Evolutionary conservation across 2,113 vertebrate species (phyloP).

Genomic region (Lepus timidus): DNA sequence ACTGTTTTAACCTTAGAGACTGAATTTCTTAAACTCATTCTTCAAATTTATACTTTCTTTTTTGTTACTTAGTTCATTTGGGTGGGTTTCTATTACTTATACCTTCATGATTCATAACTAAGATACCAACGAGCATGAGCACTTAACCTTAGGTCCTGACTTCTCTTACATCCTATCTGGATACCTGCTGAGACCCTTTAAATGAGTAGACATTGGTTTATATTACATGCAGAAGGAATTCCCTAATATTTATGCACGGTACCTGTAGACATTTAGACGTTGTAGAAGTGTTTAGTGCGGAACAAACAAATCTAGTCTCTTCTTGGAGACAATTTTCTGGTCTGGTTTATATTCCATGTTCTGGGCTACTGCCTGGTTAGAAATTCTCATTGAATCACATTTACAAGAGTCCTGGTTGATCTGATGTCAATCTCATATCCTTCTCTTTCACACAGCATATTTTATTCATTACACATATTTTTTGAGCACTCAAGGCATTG

Average conservation of each 20-base stretch:
- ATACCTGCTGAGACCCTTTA: background rate
- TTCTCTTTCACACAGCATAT: background rate
- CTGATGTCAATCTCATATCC: background rate
- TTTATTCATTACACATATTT: background rate
- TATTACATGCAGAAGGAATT: background rate
- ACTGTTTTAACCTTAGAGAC: background rate
- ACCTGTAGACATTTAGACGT: background rate
- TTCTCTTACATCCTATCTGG: background rate
- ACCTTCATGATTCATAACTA: background rate
- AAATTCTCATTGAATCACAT: background rate
- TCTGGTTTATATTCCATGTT: slow-evolving; percentile 4
- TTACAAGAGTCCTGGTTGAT: background rate
- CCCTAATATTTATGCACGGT: background rate
- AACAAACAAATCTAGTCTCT: background rate
- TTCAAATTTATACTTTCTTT: background rate
- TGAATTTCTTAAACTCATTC: slow-evolving; percentile 17
- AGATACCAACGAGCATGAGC: background rate
- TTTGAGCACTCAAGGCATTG: background rate
- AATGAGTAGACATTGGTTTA: background rate
- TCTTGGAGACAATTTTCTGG: background rate
- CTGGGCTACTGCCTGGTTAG: background rate
- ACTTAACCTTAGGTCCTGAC: background rate
- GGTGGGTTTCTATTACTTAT: background rate
- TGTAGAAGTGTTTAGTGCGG: background rate
- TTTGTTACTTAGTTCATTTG: background rate